phyloP scores from a whole-genome alignment of 2,797 vertebrate genomes.

The Cyprinella venusta region DNA sequence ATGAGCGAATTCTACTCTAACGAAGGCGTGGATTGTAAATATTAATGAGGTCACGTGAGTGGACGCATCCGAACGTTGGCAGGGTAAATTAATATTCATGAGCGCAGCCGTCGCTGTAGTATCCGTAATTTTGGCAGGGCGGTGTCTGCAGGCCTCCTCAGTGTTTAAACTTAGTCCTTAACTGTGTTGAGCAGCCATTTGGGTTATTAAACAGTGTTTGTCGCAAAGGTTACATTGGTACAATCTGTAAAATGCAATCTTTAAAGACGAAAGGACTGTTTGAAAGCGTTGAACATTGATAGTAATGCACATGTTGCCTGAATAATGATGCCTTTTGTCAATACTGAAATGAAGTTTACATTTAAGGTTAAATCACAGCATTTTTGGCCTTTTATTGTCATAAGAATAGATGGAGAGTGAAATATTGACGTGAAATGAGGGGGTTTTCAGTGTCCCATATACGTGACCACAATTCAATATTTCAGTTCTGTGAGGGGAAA shows the following conservation, averaged over 20 bases:
- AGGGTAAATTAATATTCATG: constrained; percentile 6
- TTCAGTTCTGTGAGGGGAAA: neutral
- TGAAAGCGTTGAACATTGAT: neutral
- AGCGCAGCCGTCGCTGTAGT: constrained; percentile 12
- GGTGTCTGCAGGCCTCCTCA: constrained; percentile 50
- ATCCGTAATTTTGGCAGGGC: constrained; percentile 41
- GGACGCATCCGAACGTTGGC: accelerated
- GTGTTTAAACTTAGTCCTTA: constrained; percentile 20
- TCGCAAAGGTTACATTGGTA: neutral
- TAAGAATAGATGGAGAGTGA: neutral
- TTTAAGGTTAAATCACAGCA: no score
- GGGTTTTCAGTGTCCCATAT: neutral
- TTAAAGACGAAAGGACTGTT: neutral
- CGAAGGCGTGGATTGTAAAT: neutral
- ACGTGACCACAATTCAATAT: constrained; percentile 16
- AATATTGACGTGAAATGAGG: neutral
- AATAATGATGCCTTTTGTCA: neutral
- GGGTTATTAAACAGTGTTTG: neutral
- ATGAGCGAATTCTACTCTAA: neutral
- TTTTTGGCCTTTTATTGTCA: neutral
- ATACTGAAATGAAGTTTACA: neutral
- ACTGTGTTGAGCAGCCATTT: neutral
- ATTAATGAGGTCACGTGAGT: neutral
- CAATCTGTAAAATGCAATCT: neutral
- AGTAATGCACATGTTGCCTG: neutral